A percentile compares a stretch with the other conserved stretches of the same genome.
phyloP scores from a whole-genome alignment of 2,113 vertebrate genomes.

The Myrmophylax atrothorax region DNA sequence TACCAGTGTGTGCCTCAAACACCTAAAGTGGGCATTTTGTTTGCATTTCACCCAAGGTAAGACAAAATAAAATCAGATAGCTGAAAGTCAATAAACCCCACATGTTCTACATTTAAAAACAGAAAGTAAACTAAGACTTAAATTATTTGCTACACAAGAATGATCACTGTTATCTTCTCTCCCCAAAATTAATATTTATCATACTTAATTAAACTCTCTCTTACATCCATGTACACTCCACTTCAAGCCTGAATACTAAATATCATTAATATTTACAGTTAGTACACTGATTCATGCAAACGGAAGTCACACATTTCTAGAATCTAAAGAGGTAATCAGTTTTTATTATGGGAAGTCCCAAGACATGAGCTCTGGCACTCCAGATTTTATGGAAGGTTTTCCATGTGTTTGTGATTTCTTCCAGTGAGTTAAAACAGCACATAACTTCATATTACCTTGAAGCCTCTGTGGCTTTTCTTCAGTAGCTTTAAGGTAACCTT shows the following conservation, averaged over 20 bases:
- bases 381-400: background rate
- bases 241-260: constrained; percentile 1
- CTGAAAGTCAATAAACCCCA: background rate
- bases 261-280: background rate
- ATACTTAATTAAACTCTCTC: background rate
- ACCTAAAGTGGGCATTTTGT: background rate
- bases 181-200: background rate
- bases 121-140: background rate
- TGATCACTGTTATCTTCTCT: background rate
- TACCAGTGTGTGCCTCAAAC: background rate
- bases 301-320: background rate
- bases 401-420: background rate
- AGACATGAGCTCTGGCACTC: background rate
- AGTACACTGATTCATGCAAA: background rate
- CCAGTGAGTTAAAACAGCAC: background rate
- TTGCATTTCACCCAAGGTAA: background rate
- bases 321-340: background rate
- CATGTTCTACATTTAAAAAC: background rate
- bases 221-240: background rate
- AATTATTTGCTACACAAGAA: background rate
- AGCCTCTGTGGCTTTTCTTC: background rate
- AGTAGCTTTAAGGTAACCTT: background rate
- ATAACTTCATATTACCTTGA: background rate
- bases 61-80: background rate
- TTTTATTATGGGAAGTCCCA: background rate